Percentiles rank a stretch among this genome's conserved stretches.
These are phyloP conservation scores for Eudemis profundana DNA, from an alignment of 2,888 invertebrate species.

Conservation along the genomic window DNA sequence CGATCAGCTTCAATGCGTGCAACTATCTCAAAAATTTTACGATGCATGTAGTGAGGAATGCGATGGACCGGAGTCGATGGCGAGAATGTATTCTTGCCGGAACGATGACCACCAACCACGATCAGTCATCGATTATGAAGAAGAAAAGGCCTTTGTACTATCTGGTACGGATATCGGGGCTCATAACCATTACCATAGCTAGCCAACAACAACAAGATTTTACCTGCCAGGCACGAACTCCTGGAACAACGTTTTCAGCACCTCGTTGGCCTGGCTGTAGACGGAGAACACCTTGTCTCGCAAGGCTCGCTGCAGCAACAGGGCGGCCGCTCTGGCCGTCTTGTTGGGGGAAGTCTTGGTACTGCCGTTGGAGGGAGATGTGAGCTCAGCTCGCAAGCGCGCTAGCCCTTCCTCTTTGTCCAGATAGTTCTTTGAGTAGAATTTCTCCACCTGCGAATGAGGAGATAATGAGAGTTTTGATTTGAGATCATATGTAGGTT, in stretches of 20 bases:
- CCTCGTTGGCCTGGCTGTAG: constrained; percentile 93
- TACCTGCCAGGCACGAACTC: constrained; percentile 93
- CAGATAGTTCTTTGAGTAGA: constrained; percentile 95
- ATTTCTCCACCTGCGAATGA: constrained; percentile 90
- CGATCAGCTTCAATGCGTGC: too few relatives aligned
- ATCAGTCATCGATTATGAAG: too few relatives aligned
- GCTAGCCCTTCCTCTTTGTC: constrained; percentile 95
- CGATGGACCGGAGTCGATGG: too few relatives aligned
- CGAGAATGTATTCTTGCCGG: too few relatives aligned
- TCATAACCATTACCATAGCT: too few relatives aligned
- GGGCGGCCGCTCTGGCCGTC: constrained; percentile 92
- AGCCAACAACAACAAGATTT: too few relatives aligned
- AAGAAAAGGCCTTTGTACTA: too few relatives aligned
- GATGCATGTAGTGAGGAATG: too few relatives aligned
- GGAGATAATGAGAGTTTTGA: neutral
- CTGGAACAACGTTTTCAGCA: constrained; percentile 91
- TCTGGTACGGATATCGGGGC: too few relatives aligned
- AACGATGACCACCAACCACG: too few relatives aligned
- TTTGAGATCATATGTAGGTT: too few relatives aligned
- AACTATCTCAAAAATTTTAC: too few relatives aligned
- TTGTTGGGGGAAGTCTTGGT: constrained; percentile 88
- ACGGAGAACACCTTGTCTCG: constrained; percentile 96
- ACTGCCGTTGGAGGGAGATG: constrained; percentile 74
- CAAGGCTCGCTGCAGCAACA: constrained; percentile 91
- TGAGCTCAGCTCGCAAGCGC: constrained; percentile 82